Percentiles rank a stretch among this genome's conserved stretches.
phyloP scores from a whole-genome alignment of 2,888 invertebrate species.

The Noctua janthe region DNA sequence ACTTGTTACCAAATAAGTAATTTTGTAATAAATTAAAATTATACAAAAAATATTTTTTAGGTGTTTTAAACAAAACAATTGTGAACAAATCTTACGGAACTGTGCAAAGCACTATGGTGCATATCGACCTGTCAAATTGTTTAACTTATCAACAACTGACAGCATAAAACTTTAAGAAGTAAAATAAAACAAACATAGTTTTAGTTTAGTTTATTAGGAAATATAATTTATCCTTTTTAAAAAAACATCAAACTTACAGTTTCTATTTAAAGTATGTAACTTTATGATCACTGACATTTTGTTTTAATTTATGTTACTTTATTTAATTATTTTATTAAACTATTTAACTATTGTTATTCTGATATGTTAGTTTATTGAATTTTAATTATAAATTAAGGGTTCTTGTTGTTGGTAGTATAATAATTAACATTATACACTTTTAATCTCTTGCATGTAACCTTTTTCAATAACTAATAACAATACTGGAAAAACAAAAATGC shows the following conservation, averaged over 20 bases:
- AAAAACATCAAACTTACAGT: not conserved
- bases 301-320: not conserved
- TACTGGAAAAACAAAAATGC: not conserved
- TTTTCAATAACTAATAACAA: not conserved
- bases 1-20: not conserved
- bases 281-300: not conserved
- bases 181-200: not conserved
- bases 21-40: not conserved
- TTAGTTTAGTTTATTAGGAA: too few relatives aligned
- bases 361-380: not conserved
- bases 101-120: constrained; percentile 27
- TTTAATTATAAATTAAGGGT: too few relatives aligned
- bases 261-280: not conserved
- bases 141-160: not conserved
- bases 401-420: not conserved
- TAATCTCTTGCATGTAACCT: not conserved
- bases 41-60: constrained; percentile 7
- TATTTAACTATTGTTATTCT: not conserved
- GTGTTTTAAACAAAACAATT: not conserved
- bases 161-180: not conserved
- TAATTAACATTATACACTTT: not conserved
- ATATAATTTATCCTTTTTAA: not conserved
- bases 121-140: not conserved
- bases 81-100: not conserved
- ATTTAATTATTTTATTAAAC: not conserved